Conservation (phyloP, 2,888 invertebrate species). For the Eremobia ochroleuca region DNA sequence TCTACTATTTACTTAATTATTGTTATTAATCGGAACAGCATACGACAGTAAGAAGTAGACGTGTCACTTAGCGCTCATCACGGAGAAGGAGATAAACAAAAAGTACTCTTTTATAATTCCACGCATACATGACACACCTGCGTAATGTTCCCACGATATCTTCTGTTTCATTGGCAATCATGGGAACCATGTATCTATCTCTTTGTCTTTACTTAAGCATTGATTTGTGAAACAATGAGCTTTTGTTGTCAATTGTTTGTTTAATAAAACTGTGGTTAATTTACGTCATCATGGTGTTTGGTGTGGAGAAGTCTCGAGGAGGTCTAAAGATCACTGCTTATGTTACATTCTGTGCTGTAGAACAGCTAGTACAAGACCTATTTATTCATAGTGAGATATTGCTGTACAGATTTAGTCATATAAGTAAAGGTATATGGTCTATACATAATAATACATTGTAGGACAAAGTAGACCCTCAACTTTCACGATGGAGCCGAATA, state of each 20-base stretch:
- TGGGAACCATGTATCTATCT: slow-evolving; percentile 80
- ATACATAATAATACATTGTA: neutral
- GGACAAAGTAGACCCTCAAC: neutral
- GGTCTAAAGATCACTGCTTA: neutral
- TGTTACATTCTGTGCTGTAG: neutral
- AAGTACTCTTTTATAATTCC: slow-evolving; percentile 76
- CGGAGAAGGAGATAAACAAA: slow-evolving; percentile 63
- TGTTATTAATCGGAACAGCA: slow-evolving; percentile 34
- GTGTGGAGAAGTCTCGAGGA: neutral
- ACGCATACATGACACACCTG: slow-evolving; percentile 79
- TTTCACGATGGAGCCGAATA: neutral
- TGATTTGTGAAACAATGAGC: slow-evolving; percentile 60
- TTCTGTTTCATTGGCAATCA: slow-evolving; percentile 79
- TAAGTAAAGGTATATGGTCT: too few species aligned
- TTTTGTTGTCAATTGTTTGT: slow-evolving; percentile 28
- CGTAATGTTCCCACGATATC: slow-evolving; percentile 83
- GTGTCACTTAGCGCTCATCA: slow-evolving; percentile 58
- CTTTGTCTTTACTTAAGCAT: slow-evolving; percentile 68
- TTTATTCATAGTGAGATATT: neutral
- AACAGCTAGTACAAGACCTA: neutral
- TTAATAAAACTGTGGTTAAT: slow-evolving; percentile 10
- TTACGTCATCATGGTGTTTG: neutral
- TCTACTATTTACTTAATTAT: too few species aligned
- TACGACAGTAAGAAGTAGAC: slow-evolving; percentile 55
- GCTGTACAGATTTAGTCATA: neutral